Percentiles rank a stretch among this genome's conserved stretches.
Conservation (phyloP, 37 sponge, comb jelly and placozoan genomes). For the Tethya wilhelma region DNA sequence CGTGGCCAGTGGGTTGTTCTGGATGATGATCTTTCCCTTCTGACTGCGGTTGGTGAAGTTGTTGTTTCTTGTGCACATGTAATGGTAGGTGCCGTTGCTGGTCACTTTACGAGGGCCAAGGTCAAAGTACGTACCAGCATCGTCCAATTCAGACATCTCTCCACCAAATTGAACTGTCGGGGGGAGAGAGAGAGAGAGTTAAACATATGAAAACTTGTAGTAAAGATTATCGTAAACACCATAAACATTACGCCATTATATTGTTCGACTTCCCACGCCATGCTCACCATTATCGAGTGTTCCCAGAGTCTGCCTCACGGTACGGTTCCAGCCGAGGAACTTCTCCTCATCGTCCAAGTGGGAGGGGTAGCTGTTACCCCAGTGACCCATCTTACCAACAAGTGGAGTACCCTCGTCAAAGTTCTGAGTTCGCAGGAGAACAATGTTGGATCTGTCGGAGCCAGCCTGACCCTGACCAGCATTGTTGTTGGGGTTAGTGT, state of each 20-base stretch:
- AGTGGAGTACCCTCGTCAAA: constrained; percentile 72
- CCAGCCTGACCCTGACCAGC: constrained; percentile 96
- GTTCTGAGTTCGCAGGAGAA: constrained; percentile 70
- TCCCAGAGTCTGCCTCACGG: constrained; percentile 61
- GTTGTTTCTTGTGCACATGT: constrained; percentile 97
- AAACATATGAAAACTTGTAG: not conserved
- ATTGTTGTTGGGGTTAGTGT: constrained; percentile 97
- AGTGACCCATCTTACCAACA: constrained; percentile 78
- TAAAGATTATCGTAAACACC: not conserved
- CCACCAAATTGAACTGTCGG: constrained; percentile 90
- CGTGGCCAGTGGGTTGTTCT: not conserved
- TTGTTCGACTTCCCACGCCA: not conserved
- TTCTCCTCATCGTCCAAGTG: constrained; percentile 50
- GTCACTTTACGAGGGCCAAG: constrained; percentile 88
- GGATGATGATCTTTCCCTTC: constrained; percentile 88
- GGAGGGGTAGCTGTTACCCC: constrained; percentile 89
- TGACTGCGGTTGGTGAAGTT: constrained; percentile 99
- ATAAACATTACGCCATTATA: not conserved
- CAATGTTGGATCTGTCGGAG: constrained; percentile 95
- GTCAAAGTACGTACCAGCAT: constrained; percentile 98
- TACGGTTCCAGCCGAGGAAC: constrained; percentile 65
- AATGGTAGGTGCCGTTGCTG: constrained; percentile 79
- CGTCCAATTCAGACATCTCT: constrained; percentile 97
- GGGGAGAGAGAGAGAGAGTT: not conserved
- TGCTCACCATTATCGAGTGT: constrained; percentile 48